Percentiles rank a stretch among this genome's conserved stretches.
Conservation (phyloP, 2,113 vertebrate species). For the Gambusia holbrooki region DNA sequence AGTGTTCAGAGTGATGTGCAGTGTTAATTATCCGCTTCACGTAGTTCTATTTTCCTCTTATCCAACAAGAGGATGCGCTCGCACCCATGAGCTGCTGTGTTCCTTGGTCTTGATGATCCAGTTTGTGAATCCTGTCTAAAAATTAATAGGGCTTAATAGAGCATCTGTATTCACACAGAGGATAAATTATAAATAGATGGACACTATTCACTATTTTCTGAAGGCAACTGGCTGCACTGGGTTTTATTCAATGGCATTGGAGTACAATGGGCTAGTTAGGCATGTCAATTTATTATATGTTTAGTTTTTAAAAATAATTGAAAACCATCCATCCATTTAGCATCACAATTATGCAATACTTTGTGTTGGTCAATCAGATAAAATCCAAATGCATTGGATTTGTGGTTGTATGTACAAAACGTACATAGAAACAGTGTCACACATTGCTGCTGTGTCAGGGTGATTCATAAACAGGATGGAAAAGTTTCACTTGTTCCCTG, state of each 20-base stretch:
- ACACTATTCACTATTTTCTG: not conserved
- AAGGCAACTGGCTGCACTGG: not conserved
- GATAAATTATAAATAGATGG: too few species aligned
- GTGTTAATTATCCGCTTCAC: not conserved
- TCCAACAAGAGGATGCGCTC: not conserved
- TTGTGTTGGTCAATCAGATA: not conserved
- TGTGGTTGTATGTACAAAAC: not conserved
- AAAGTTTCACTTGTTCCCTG: conserved; percentile 47
- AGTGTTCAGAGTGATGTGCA: not conserved
- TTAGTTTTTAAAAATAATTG: not conserved
- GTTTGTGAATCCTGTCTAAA: not conserved
- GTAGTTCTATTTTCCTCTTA: not conserved
- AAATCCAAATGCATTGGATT: not conserved
- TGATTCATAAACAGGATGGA: conserved; percentile 39
- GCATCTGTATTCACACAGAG: not conserved
- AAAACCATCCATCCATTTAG: not conserved
- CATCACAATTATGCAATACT: not conserved
- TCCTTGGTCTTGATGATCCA: not conserved
- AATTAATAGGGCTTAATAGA: not conserved
- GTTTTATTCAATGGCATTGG: too few species aligned
- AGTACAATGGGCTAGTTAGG: not conserved
- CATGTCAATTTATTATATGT: not conserved
- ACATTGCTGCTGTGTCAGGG: conserved; percentile 39
- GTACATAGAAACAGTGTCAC: conserved; percentile 5
- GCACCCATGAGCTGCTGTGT: not conserved